Base-by-base conservation (phyloP, 2,113 vertebrate genomes). In the Henicopernis longicauda region DNA sequence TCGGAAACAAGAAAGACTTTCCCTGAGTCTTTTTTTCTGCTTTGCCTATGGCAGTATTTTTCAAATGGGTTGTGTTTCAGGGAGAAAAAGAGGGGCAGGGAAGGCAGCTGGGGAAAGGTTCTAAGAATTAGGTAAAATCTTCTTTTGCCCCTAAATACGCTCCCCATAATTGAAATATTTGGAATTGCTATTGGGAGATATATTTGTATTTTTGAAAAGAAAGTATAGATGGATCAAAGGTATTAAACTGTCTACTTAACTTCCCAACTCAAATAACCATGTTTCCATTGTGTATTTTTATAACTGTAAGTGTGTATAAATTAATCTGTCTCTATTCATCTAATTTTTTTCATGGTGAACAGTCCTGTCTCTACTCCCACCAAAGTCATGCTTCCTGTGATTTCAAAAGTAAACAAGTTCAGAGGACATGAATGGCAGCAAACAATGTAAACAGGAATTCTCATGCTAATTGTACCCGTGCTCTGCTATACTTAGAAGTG, bases 391-490 rank as follows among this genome's bases (percentile, higher is more conserved):
- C 62, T 97, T 97, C 96, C 95, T 96, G 90, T 0, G 8, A 59
- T 73, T 97, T 59, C 88, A 84, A 69, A 96, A 95, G 74, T 58
- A 95, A 96, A 94, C 82, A 87, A 72, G 52, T 42, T 69, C 73
- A 83, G 84, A 63, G 74, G 74, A 76, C 78, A 21, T 31, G 94
- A 97, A 87, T 89, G 86, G 90, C 63, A 95, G 74, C 86, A 80
- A 95, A 87, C 61, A 54, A 85, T 61, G 77, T 92, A 95, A 97
- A 96, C 96, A 97, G 94, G 95, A 97, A 96, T 95, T 97, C 87
- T 73, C 74, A 73, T 62, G 71, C 38, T 95, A 82, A 88, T 73
- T 70, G 78, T 93, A 50, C 59, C 70, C 54, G 0, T n/a, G 49
- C n/a, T 38, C 65, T 82, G 86, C 91, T 96, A 93, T 96, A 93